Percentiles rank a stretch among this genome's conserved stretches.
These are phyloP conservation scores for Etheostoma spectabile DNA, from an alignment of 2,113 vertebrate genomes.

Conservation along the genomic window DNA sequence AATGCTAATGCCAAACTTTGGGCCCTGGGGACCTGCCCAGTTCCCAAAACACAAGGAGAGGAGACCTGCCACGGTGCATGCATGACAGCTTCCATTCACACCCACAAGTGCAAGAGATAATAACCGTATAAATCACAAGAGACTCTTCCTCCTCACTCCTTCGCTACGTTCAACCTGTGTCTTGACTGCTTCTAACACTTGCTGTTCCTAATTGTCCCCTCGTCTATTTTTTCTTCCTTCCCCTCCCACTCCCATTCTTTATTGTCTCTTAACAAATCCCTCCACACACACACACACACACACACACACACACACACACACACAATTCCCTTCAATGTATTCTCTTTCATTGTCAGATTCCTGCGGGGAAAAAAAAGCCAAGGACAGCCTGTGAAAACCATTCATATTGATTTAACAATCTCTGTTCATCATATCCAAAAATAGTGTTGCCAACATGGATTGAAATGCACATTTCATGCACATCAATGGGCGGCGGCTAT, in stretches of 20 bases:
- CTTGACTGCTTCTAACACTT: conserved; percentile 66
- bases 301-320: conserved; percentile 6
- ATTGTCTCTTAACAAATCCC: conserved; percentile 63
- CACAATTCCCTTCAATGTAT: neutral
- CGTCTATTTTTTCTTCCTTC: conserved; percentile 58
- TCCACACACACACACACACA: conserved; percentile 15
- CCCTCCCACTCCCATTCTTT: conserved; percentile 68
- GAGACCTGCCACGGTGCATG: conserved; percentile 72
- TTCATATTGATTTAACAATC: conserved; percentile 64
- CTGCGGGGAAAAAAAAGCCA: conserved; percentile 7
- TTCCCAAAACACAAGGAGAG: conserved; percentile 62
- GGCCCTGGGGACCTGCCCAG: conserved; percentile 67
- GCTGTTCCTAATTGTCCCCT: conserved; percentile 70
- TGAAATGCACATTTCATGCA: conserved; percentile 34
- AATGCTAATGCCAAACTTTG: conserved; percentile 79
- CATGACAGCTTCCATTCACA: conserved; percentile 77
- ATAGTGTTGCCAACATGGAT: conserved; percentile 41
- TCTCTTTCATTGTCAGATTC: conserved; percentile 57
- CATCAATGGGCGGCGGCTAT: conserved; percentile 6
- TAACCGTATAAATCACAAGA: conserved; percentile 81
- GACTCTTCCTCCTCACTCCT: conserved; percentile 55
- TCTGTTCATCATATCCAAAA: conserved; percentile 56
- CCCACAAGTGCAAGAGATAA: conserved; percentile 77
- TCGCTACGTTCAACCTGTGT: conserved; percentile 58
- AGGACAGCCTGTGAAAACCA: conserved; percentile 65